Evolutionary conservation across 2,888 invertebrate genomes (phyloP), one percentile per base, ranked within the genome.

Genomic region (Eledone cirrhosa): DNA sequence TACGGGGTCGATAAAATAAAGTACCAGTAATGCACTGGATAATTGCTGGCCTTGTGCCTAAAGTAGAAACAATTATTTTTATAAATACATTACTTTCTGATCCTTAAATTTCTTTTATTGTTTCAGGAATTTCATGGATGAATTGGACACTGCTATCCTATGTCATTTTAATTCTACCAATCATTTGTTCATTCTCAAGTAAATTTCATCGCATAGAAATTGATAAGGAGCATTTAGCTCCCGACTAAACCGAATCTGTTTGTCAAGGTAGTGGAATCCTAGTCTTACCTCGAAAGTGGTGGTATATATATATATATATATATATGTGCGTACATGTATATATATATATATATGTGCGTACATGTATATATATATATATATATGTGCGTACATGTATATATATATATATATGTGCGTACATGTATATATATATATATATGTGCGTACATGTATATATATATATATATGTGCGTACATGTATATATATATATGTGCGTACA

Each of bases 91-190:
- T 41, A 41, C 41, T 41, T 41, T 41, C 41, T 41, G 41, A 41
- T 41, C 5, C 5, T 41, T 11, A 41, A 41, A 5, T 8, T 31
- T 31, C 22, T 31, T 48, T 76, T 48, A n/a, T 27, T 3, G 2
- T 75, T 48, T 76, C 48, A 76, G 76, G 27, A n/a, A 47, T 48
- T 27, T 24, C 48, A 47, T 76, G 76, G 76, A 48, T 76, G 76
- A 76, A 76, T 29, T 76, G 76, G 76, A 29, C 48, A 19, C 41
- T 76, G 47, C 48, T 76, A 27, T 5, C 27, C 19, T 22, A 47
- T 4, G 48, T 33, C 76, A 47, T 22, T 48, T 4, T n/a, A 0
- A 47, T 48, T 4, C n/a, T 76, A 1, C 76, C 76, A 14, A 48
- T 47, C 16, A 41, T 76, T 24, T 24, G 41, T 24, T 8, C 48